Conservation (phyloP, 2,888 invertebrate genomes). For the Polymixis lichenea region DNA sequence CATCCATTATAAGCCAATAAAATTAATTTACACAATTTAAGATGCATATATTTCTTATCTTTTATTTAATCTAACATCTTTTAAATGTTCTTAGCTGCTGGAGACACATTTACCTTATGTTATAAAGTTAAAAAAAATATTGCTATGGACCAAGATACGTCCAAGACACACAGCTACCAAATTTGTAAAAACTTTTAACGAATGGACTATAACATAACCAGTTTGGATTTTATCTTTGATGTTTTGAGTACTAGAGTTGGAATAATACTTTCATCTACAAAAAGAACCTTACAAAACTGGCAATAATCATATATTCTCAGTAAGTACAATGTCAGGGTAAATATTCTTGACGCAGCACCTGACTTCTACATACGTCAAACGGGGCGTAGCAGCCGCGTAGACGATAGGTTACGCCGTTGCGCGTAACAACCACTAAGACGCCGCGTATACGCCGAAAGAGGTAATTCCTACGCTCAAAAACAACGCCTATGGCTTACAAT, state of each 20-base stretch:
- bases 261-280: not conserved
- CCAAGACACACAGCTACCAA: accelerated
- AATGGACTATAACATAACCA: too few relatives aligned
- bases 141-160: not conserved
- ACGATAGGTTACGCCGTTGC: not conserved
- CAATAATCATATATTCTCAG: too few relatives aligned
- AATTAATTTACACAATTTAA: constrained; percentile 4
- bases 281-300: too few relatives aligned
- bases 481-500: not conserved
- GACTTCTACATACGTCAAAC: not conserved
- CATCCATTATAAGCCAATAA: not conserved
- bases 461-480: not conserved
- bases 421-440: not conserved
- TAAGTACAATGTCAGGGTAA: not conserved
- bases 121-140: not conserved
- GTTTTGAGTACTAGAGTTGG: not conserved
- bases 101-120: constrained; percentile 13
- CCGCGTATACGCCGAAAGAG: not conserved
- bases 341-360: not conserved
- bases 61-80: not conserved
- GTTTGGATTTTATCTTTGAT: not conserved
- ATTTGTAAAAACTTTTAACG: not conserved
- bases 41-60: not conserved
- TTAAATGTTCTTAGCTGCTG: not conserved
- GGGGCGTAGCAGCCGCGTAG: not conserved